Base-by-base conservation (phyloP, 2,888 invertebrate genomes). In the Rhagophthalmus giganteus region DNA sequence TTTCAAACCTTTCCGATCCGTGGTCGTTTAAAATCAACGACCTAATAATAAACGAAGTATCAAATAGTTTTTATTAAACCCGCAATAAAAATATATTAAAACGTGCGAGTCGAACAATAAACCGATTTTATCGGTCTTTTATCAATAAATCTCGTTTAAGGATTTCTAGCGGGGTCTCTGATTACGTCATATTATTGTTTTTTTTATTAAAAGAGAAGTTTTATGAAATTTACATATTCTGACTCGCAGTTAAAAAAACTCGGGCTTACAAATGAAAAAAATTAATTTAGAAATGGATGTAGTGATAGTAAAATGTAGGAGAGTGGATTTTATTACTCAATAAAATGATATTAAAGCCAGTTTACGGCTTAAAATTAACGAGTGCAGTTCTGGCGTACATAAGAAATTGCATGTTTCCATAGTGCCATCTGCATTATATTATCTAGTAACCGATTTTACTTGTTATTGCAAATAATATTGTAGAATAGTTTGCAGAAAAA, bases 61-160 rank as follows among this genome's bases (percentile, higher is more conserved):
- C n/a, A n/a, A n/a, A n/a, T n/a, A n/a, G n/a, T n/a, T n/a, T n/a
- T n/a, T n/a, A n/a, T n/a, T n/a, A n/a, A n/a, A n/a, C n/a, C n/a
- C n/a, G n/a, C n/a, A n/a, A n/a, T n/a, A n/a, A n/a, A n/a, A n/a
- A n/a, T n/a, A n/a, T n/a, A n/a, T n/a, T n/a, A n/a, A n/a, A n/a
- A n/a, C n/a, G n/a, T n/a, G n/a, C 30, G 31, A 31, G 40, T 31
- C 40, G 31, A 24, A 40, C 40, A 30, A 40, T 40, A 40, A 40
- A 40, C 40, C 31, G 31, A 15, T 40, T 40, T 31, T 40, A 30
- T 30, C 16, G 12, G 31, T 20, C 31, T 31, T 40, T 40, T 31
- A 11, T 12, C 40, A 14, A 40, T 40, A 40, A 40, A 40, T 40
- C 24, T 40, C 11, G 25, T 31, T 31, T 13, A n/a, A n/a, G n/a